These are phyloP conservation scores for Hyles euphorbiae DNA, from an alignment of 1,140 invertebrate species.

Conservation along the genomic window DNA sequence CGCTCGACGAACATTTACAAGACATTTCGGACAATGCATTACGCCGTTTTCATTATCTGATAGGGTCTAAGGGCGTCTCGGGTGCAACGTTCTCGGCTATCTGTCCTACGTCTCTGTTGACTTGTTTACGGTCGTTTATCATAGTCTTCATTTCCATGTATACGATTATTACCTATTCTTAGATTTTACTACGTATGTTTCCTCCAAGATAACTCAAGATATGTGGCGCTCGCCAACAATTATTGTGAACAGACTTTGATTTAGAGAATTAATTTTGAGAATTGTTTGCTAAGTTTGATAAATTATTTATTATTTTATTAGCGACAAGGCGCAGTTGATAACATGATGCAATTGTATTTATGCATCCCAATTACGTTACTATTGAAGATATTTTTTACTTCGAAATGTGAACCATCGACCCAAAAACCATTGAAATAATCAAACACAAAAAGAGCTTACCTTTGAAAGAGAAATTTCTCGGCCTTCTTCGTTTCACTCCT, in stretches of 20 bases:
- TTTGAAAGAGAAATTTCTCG: slow-evolving; percentile 65
- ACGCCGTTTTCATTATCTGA: slow-evolving; percentile 28
- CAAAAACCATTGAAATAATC: too few relatives aligned
- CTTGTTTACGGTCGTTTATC: slow-evolving; percentile 63
- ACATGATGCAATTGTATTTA: too few relatives aligned
- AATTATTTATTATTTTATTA: too few relatives aligned
- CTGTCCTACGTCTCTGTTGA: slow-evolving; percentile 48
- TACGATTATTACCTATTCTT: slow-evolving; percentile 60
- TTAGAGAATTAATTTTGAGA: too few relatives aligned
- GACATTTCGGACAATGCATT: slow-evolving; percentile 36
- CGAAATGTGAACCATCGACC: too few relatives aligned
- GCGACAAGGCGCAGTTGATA: too few relatives aligned
- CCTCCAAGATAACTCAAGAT: slow-evolving; percentile 19
- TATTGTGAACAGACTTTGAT: too few relatives aligned
- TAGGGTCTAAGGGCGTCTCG: slow-evolving; percentile 44
- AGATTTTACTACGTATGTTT: slow-evolving; percentile 38
- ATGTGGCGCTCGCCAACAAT: too few relatives aligned
- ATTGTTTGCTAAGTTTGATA: too few relatives aligned
- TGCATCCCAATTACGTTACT: too few relatives aligned
- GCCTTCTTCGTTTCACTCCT: slow-evolving; percentile 47
- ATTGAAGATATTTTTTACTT: too few relatives aligned
- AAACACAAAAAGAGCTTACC: slow-evolving; percentile 41
- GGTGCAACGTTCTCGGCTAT: slow-evolving; percentile 60
- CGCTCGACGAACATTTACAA: slow-evolving; percentile 18
- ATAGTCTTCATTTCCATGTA: slow-evolving; percentile 40